Percentiles rank a stretch among this genome's conserved stretches.
These are phyloP conservation scores for Dendropsophus ebraccatus DNA, from an alignment of 2,113 vertebrate genomes.

Conservation along the genomic window DNA sequence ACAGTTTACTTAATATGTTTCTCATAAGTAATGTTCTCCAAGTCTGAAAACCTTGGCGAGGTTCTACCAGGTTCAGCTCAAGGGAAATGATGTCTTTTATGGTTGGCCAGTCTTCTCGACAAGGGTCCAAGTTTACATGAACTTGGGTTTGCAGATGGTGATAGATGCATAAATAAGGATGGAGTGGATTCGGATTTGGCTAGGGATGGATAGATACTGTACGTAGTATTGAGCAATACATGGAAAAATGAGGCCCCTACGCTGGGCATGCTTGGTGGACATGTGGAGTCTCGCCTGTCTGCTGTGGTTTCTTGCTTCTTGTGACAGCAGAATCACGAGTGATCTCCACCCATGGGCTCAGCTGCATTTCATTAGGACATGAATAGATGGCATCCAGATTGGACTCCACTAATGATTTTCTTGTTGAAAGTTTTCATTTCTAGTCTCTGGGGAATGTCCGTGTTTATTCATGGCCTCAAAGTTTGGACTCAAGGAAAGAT, in stretches of 20 bases:
- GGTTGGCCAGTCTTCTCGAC: background rate
- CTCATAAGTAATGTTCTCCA: background rate
- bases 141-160: background rate
- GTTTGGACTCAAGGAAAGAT: background rate
- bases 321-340: constrained; percentile 4
- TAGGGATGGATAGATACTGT: background rate
- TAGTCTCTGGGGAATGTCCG: background rate
- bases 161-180: background rate
- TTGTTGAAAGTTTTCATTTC: constrained; percentile 7
- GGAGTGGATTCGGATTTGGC: background rate
- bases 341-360: constrained; percentile 13
- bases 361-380: constrained; percentile 29
- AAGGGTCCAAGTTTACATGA: constrained; percentile 19
- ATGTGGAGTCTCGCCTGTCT: background rate
- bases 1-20: background rate
- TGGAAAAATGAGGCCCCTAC: background rate
- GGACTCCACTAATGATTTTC: background rate
- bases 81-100: background rate
- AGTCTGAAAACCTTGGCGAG: background rate
- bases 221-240: background rate
- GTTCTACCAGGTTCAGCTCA: background rate
- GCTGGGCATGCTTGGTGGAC: background rate
- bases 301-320: constrained; percentile 1
- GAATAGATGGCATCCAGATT: constrained; percentile 1
- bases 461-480: constrained; percentile 7